phyloP scores from a whole-genome alignment of 2,797 vertebrate genomes.

The Cephalopachus bancanus region DNA sequence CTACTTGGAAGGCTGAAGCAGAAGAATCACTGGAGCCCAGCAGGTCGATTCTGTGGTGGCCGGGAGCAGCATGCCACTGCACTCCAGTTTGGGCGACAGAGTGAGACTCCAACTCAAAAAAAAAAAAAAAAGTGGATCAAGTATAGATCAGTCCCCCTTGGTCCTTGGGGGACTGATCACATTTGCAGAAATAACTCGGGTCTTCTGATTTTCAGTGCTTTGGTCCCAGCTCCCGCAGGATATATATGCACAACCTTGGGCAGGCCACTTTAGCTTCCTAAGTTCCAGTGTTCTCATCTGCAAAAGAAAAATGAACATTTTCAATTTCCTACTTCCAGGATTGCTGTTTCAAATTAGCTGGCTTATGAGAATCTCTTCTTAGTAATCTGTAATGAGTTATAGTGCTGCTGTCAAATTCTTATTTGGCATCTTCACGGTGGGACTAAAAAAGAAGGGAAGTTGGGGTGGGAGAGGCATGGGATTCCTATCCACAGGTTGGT shows the following conservation, averaged over 20 bases:
- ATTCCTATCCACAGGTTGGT: not conserved
- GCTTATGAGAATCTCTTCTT: not conserved
- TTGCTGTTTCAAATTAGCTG: not conserved
- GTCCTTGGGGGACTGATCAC: not conserved
- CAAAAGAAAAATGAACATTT: conserved; percentile 22
- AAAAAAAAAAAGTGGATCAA: no score
- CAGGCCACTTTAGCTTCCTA: not conserved
- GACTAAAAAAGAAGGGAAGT: not conserved
- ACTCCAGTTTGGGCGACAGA: no score
- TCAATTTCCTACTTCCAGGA: not conserved
- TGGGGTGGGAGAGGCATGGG: not conserved
- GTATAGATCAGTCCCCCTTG: not conserved
- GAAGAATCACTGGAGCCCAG: no score
- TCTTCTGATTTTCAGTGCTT: not conserved
- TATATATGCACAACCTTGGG: not conserved
- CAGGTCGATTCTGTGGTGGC: no score
- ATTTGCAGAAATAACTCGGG: not conserved
- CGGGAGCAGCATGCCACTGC: no score
- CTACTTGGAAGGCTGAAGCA: no score
- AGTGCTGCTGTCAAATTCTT: not conserved
- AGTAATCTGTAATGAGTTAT: not conserved
- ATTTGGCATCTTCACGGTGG: not conserved
- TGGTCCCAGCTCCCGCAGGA: not conserved
- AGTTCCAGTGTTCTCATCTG: not conserved
- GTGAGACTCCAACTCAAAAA: no score